Base-by-base conservation (phyloP, 1,140 invertebrate species). In the Aricia agestis region DNA sequence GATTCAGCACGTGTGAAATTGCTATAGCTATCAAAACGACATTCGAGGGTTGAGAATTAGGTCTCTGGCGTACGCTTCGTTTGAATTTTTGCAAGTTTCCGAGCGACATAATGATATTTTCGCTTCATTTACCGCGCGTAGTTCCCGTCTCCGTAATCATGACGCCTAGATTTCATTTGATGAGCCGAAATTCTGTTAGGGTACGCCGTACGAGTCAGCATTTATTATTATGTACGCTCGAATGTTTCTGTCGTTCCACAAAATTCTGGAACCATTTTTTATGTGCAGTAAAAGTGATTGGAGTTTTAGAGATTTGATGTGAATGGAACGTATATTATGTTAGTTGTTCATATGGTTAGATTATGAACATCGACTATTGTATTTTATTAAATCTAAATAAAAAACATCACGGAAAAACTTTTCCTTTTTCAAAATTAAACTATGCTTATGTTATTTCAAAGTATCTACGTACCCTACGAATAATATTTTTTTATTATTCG, bases 41-140 rank as follows among this genome's bases (percentile, higher is more conserved):
- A 36, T 36, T 36, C 36, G 6, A 2, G 2, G 36, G 6, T 36
- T 36, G 36, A 36, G 36, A 36, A 36, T 36, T 5, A 9, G 36
- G 36, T 36, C 5, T 6, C 83, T 79, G 79, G 76, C 71, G 76
- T 76, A 76, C 76, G 78, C 82, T 83, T 77, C 76, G 79, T 80
- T 80, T 82, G 83, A 85, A 83, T 85, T 83, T 82, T 80, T 80
- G 74, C 78, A 75, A 78, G 76, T 76, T 74, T 72, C 79, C 69
- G 72, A 76, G 75, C 74, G 75, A 83, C 81, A 83, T 83, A 85
- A 85, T 83, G 77, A 74, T 78, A 78, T 83, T 83, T 74, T 75
- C 76, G 78, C 77, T 79, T 81, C 80, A 81, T 81, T 83, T 83
- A 74, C 67, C 72, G 58, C 76, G 69, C 71, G 73, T 80, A 82